A percentile compares a stretch with the other conserved stretches of the same genome.
Evolutionary conservation across 23 tunicate genomes (phyloP).

Genomic region (Ciona savignyi): DNA sequence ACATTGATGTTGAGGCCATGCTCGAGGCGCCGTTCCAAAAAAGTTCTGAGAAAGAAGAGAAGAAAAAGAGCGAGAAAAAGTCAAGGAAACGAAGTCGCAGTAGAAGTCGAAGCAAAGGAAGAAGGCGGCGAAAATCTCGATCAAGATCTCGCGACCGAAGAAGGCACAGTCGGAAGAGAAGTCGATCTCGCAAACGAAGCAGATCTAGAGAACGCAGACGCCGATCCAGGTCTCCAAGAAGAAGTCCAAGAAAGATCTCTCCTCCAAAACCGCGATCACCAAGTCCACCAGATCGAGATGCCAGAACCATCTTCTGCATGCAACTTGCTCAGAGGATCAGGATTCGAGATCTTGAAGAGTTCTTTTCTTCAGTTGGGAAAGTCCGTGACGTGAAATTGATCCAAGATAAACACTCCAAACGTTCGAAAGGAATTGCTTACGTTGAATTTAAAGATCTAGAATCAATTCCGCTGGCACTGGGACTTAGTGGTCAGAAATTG

Average conservation of each 20-base stretch:
- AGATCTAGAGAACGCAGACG: conserved; percentile 25
- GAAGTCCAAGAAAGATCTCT: conserved; percentile 26
- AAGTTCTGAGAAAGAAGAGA: conserved; percentile 29
- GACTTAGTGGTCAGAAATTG: conserved; percentile 79
- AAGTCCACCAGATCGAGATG: conserved; percentile 88
- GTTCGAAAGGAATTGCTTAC: conserved; percentile 88
- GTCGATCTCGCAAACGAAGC: not conserved
- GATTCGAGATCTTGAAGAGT: conserved; percentile 83
- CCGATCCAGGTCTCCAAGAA: conserved; percentile 29
- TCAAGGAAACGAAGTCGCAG: conserved; percentile 30
- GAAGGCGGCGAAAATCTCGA: conserved; percentile 4
- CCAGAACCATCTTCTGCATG: conserved; percentile 89
- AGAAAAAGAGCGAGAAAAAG: conserved; percentile 17
- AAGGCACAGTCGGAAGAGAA: no score
- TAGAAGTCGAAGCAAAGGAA: conserved; percentile 34
- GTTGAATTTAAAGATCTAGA: conserved; percentile 90
- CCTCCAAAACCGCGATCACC: conserved; percentile 65
- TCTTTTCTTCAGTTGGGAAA: conserved; percentile 91
- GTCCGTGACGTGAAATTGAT: conserved; percentile 89
- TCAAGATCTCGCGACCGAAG: conserved; percentile 17
- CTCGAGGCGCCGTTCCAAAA: conserved; percentile 81
- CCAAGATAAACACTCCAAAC: conserved; percentile 80
- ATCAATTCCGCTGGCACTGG: conserved; percentile 78
- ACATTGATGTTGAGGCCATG: conserved; percentile 95
- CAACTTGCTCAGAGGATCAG: conserved; percentile 85